Evolutionary conservation across 2,797 vertebrate genomes (phyloP).

Genomic region (Hypotaenidia okinawae): DNA sequence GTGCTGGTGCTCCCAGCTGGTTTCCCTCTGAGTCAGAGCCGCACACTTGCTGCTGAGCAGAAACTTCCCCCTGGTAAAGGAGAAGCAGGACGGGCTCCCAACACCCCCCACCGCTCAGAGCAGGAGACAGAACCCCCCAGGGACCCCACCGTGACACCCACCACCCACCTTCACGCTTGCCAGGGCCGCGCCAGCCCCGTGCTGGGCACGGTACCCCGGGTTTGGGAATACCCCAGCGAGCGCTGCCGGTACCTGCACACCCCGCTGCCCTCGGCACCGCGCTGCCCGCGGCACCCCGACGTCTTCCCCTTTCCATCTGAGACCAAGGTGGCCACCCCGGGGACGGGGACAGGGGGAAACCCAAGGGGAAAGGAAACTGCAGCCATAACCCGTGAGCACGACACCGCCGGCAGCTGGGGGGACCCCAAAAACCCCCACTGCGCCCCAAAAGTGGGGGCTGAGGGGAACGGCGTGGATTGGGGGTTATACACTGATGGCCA

Average conservation of each 20-base stretch:
- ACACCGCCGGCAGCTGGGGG: neutral
- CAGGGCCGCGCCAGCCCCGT: fast-evolving
- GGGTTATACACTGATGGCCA: too few species aligned
- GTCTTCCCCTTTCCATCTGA: neutral
- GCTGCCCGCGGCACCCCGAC: neutral
- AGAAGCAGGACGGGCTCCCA: neutral
- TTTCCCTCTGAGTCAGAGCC: constrained; percentile 53
- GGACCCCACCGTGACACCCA: fast-evolving
- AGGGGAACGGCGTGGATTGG: too few species aligned
- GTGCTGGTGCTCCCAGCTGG: fast-evolving
- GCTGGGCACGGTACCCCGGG: neutral
- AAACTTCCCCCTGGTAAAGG: neutral
- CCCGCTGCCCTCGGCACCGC: neutral
- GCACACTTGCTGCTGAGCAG: neutral
- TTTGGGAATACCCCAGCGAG: neutral
- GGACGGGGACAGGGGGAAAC: neutral
- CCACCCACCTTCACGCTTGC: fast-evolving
- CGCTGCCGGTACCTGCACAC: fast-evolving
- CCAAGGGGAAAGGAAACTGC: neutral
- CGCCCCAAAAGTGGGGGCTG: neutral
- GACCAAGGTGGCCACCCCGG: neutral
- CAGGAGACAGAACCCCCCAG: neutral
- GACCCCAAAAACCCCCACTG: neutral
- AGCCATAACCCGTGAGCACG: neutral
- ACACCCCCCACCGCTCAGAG: neutral